These are phyloP conservation scores for Portevinia maculata DNA, from an alignment of 2,888 invertebrate species.

Conservation along the genomic window DNA sequence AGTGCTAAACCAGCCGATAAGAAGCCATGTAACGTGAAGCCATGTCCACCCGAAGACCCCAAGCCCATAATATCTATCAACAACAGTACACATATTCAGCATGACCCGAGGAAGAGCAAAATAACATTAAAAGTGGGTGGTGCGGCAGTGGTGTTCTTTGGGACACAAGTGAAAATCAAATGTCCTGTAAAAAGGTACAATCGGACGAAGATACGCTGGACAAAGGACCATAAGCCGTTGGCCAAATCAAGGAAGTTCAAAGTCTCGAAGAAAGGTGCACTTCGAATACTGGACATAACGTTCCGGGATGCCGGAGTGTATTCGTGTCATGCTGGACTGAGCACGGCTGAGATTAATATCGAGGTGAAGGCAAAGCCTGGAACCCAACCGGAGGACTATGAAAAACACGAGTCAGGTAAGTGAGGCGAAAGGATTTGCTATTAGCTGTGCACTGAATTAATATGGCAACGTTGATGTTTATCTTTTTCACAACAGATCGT, in stretches of 20 bases:
- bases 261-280: slow-evolving; percentile 94
- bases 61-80: slow-evolving; percentile 90
- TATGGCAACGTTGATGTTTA: slow-evolving; percentile 37
- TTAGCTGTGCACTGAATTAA: slow-evolving; percentile 33
- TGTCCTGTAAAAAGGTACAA: slow-evolving; percentile 94
- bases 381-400: slow-evolving; percentile 91
- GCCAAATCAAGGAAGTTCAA: slow-evolving; percentile 92
- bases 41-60: slow-evolving; percentile 89
- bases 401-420: slow-evolving; percentile 83
- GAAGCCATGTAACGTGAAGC: slow-evolving; percentile 93
- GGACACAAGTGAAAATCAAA: slow-evolving; percentile 95
- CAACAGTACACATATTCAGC: slow-evolving; percentile 92
- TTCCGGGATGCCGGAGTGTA: slow-evolving; percentile 93
- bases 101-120: slow-evolving; percentile 91
- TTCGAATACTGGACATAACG: slow-evolving; percentile 92
- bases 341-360: slow-evolving; percentile 91
- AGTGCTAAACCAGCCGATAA: slow-evolving; percentile 89
- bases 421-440: slow-evolving; percentile 11
- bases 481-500: slow-evolving; percentile 77
- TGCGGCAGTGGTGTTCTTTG: slow-evolving; percentile 94
- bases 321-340: slow-evolving; percentile 92
- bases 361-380: slow-evolving; percentile 92
- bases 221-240: slow-evolving; percentile 91
- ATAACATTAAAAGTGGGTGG: slow-evolving; percentile 95
- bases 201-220: slow-evolving; percentile 93